Base-by-base conservation (phyloP, 2,888 invertebrate species). In the Lepas anatifera region DNA sequence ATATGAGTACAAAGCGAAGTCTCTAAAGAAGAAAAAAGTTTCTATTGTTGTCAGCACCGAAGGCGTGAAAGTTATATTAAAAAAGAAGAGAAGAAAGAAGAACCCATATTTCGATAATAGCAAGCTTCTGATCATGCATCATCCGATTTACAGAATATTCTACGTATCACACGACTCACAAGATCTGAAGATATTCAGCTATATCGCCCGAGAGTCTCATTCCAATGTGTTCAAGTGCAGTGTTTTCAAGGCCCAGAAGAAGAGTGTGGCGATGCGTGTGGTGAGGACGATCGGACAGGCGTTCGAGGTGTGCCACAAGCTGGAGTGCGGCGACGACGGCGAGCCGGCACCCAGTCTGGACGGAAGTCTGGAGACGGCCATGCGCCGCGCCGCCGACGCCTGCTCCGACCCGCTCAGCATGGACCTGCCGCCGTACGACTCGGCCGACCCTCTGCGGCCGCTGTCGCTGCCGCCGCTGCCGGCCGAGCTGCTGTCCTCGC, bases 111-210 rank as follows among this genome's bases (percentile, higher is more conserved):
- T 68, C 7, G 90, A 93, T 78, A 92, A 87, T 76, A 83, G 82
- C 75, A 85, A 86, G 78, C 79, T 90, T 77, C 78, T 87, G 77
- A 84, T 97, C 77, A 89, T 95, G 86, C 89, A 93, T 76, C 95
- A 97, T 82, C 92, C 93, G 71, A 90, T 93, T 81, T 94, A 89
- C 83, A 91, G 98, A 82, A 96, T 99, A 85, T 99, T 99, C 85
- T 99, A 98, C 85, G 98, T 99, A 75, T 97, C 97, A 58, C 99
- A 99, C 83, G 99, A 99, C 83, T 92, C 89, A 79, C 94, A 92
- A 77, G 98, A 99, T 82, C 87, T 98, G 80, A 98, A 99, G 83
- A 98, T 99, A 80, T 99, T 98, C 86, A 97, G 97, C 77, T 99
- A 98, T 84, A 99, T 99, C 78, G 97, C 97, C 69, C 84, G 98